Conservation (phyloP, 2,888 invertebrate genomes). For the Mythimna loreyi region DNA sequence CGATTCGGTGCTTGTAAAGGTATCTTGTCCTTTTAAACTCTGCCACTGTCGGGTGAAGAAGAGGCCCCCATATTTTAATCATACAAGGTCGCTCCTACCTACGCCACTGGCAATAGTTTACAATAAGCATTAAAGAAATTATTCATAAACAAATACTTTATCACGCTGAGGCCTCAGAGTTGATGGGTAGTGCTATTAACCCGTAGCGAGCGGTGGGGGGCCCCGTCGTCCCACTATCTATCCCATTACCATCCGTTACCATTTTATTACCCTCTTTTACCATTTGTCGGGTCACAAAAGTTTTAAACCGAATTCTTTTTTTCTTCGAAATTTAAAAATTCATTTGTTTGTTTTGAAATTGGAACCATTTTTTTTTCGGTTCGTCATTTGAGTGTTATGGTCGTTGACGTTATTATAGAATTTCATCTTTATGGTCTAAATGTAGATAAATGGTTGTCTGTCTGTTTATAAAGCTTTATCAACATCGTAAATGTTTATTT, state of each 20-base stretch:
- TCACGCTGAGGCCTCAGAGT: constrained; percentile 40
- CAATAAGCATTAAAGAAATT: constrained; percentile 58
- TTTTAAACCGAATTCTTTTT: constrained; percentile 44
- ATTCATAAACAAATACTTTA: constrained; percentile 68
- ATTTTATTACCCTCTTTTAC: constrained; percentile 75
- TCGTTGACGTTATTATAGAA: constrained; percentile 58
- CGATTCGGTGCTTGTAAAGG: too few relatives aligned
- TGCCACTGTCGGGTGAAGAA: too few relatives aligned
- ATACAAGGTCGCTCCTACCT: too few relatives aligned
- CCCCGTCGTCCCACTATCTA: constrained; percentile 62
- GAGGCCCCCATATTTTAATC: too few relatives aligned
- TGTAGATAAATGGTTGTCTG: constrained; percentile 30
- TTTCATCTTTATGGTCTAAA: constrained; percentile 52
- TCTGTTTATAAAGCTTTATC: constrained; percentile 41
- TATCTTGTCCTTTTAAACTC: too few relatives aligned
- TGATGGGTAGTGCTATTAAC: constrained; percentile 60
- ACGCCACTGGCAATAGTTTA: constrained; percentile 28
- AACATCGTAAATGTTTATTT: constrained; percentile 59
- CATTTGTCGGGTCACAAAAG: constrained; percentile 71
- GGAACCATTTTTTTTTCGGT: constrained; percentile 33
- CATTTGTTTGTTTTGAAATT: constrained; percentile 64
- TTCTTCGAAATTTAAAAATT: constrained; percentile 37
- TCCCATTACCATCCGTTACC: constrained; percentile 76
- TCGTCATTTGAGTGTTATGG: constrained; percentile 43
- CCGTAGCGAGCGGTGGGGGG: constrained; percentile 63